Evolutionary conservation across 2,888 invertebrate genomes (phyloP).

Genomic region (Aethes cnicana): DNA sequence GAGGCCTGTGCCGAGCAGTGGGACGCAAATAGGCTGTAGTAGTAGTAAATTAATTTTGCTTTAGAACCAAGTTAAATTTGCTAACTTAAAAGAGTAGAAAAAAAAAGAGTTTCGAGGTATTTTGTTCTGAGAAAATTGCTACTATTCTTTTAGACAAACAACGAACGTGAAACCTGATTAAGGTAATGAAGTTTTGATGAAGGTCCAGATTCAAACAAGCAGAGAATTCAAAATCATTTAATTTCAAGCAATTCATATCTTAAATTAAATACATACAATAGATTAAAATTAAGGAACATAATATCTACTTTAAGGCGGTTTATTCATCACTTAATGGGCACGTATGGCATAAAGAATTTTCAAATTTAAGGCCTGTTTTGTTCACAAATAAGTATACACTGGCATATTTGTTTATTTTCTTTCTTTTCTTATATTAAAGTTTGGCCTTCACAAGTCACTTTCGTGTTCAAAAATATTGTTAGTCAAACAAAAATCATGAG

Average conservation of each 20-base stretch:
- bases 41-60: too few species aligned
- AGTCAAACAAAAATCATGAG: too few species aligned
- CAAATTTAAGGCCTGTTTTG: background rate
- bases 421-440: too few species aligned
- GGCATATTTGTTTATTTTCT: too few species aligned
- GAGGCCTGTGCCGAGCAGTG: too few species aligned
- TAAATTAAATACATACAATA: background rate
- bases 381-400: background rate
- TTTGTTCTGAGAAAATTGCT: constrained; percentile 1
- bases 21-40: too few species aligned
- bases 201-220: constrained; percentile 3
- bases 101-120: constrained; percentile 9
- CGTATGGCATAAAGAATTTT: too few species aligned
- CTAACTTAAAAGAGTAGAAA: constrained; percentile 5
- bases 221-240: constrained; percentile 2
- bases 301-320: constrained; percentile 20
- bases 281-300: constrained; percentile 12
- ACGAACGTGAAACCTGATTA: background rate
- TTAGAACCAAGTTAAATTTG: constrained; percentile 1
- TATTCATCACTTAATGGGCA: background rate
- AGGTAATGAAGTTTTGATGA: background rate
- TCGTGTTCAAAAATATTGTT: too few species aligned
- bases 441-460: too few species aligned
- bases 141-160: background rate
- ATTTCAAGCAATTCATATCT: background rate